Conservation (phyloP, 2,113 vertebrate species). For the Gallinago undulata region DNA sequence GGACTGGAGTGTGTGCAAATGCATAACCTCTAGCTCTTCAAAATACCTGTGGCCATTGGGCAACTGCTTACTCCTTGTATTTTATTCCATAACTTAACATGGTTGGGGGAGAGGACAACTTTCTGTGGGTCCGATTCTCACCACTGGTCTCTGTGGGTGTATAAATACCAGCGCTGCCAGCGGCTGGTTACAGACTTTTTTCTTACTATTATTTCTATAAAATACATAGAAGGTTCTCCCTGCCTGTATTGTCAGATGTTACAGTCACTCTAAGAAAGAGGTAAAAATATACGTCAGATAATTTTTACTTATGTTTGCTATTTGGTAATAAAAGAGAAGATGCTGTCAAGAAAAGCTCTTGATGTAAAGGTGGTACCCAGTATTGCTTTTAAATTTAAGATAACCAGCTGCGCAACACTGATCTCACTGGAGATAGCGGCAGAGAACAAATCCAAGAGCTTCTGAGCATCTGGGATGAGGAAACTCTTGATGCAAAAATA, state of each 20-base stretch:
- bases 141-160: too few species aligned
- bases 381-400: background rate
- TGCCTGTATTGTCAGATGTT: background rate
- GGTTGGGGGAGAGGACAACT: background rate
- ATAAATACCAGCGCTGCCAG: background rate
- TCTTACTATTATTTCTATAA: background rate
- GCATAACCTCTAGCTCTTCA: background rate
- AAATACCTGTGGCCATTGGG: background rate
- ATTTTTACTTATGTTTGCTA: background rate
- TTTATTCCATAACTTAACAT: background rate
- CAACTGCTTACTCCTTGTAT: background rate
- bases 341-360: background rate
- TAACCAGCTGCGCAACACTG: background rate
- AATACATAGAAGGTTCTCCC: background rate
- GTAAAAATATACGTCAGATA: background rate
- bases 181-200: background rate
- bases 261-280: background rate
- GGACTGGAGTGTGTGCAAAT: background rate
- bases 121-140: background rate
- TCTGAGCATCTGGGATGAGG: background rate
- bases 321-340: background rate
- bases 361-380: background rate
- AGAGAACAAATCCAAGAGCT: background rate
- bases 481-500: background rate
- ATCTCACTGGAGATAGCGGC: background rate